These are phyloP conservation scores for Gnathonemus longibarbis DNA, from an alignment of 2,113 vertebrate genomes.

Conservation along the genomic window DNA sequence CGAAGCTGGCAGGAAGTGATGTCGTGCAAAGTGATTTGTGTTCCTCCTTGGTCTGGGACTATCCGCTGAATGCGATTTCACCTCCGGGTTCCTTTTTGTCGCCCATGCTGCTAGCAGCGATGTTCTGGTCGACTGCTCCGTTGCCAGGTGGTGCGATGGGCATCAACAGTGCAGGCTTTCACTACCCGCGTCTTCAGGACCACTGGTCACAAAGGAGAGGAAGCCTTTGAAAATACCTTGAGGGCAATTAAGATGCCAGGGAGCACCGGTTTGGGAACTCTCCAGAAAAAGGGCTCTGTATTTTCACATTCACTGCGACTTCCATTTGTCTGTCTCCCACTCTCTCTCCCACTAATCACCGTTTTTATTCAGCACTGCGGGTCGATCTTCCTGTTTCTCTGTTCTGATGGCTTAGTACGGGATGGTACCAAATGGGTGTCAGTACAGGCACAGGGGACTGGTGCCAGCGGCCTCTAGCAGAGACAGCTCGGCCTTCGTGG, in stretches of 20 bases:
- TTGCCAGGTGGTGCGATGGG: not conserved
- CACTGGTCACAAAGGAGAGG: conserved; percentile 9
- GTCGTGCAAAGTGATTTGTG: conserved; percentile 36
- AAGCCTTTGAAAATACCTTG: conserved; percentile 39
- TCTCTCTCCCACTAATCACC: not conserved
- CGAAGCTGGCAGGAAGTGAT: conserved; percentile 26
- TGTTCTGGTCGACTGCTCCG: not conserved
- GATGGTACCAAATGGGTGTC: not conserved
- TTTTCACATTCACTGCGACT: not conserved
- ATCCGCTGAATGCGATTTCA: not conserved
- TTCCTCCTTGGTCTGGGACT: conserved; percentile 7
- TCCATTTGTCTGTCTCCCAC: not conserved
- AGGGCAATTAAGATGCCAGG: conserved; percentile 30
- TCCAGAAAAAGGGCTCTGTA: not conserved
- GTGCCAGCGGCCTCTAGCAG: not conserved
- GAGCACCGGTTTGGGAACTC: not conserved
- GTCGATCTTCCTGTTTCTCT: not conserved
- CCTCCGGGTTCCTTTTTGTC: not conserved
- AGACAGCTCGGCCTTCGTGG: not conserved
- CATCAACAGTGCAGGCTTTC: conserved; percentile 33
- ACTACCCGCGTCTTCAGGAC: conserved; percentile 25
- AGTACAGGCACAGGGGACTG: not conserved
- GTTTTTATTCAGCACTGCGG: not conserved
- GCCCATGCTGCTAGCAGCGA: not conserved
- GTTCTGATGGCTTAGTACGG: not conserved